Evolutionary conservation across 2,888 invertebrate species (phyloP).

Genomic region (Xylocampa areola): DNA sequence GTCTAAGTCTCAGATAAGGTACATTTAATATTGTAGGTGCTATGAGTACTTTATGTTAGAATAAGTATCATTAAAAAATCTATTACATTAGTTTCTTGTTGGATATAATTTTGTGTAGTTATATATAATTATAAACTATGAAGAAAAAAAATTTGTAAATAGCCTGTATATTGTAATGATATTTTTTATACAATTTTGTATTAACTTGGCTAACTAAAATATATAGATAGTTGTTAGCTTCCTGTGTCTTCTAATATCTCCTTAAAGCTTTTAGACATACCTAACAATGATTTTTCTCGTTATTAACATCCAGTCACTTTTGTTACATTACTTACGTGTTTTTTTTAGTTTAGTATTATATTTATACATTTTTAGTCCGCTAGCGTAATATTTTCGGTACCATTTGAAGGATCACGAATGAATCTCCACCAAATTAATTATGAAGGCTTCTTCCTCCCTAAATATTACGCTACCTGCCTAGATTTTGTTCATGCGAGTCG

Average conservation of each 20-base stretch:
- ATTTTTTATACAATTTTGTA: slow-evolving; percentile 44
- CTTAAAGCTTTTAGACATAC: slow-evolving; percentile 61
- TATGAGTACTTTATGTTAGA: slow-evolving; percentile 37
- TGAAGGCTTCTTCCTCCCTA: slow-evolving; percentile 38
- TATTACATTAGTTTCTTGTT: slow-evolving; percentile 37
- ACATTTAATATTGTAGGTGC: slow-evolving; percentile 22
- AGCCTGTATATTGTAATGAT: slow-evolving; percentile 46
- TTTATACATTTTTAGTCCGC: slow-evolving; percentile 60
- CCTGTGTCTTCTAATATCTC: slow-evolving; percentile 56
- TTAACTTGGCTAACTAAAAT: slow-evolving; percentile 22
- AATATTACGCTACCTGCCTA: slow-evolving; percentile 63
- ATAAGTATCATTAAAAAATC: slow-evolving; percentile 34
- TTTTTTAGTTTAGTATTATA: slow-evolving; percentile 79
- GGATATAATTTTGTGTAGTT: slow-evolving; percentile 21
- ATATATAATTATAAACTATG: slow-evolving; percentile 22
- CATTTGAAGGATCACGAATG: slow-evolving; percentile 27
- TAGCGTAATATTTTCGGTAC: slow-evolving; percentile 58
- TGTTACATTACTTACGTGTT: slow-evolving; percentile 68
- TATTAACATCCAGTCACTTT: slow-evolving; percentile 64
- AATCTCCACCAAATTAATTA: slow-evolving; percentile 36
- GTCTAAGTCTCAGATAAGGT: slow-evolving; percentile 66
- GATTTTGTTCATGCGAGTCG: slow-evolving; percentile 73
- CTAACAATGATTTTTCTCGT: slow-evolving; percentile 57
- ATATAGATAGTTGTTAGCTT: slow-evolving; percentile 47
- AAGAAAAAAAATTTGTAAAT: slow-evolving; percentile 42